Conservation (phyloP, 2,888 invertebrate species). For the Lydus trimaculatus region DNA sequence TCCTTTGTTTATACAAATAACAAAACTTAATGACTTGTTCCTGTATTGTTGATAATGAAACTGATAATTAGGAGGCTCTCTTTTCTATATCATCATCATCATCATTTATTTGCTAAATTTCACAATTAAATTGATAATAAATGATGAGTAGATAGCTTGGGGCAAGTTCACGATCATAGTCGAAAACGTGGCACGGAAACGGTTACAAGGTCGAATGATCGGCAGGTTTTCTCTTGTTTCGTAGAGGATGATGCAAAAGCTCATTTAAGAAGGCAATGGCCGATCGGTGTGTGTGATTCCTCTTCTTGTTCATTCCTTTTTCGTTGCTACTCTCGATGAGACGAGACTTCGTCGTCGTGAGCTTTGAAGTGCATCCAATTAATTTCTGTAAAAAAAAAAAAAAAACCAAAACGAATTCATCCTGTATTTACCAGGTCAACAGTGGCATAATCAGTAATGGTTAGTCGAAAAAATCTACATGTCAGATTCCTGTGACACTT, state of each 20-base stretch:
- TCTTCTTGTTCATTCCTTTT: background rate
- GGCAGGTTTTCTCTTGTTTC: background rate
- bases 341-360: constrained; percentile 2
- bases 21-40: no score
- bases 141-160: background rate
- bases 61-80: no score
- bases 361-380: constrained; percentile 5
- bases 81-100: no score
- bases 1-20: no score
- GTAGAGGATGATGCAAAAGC: background rate
- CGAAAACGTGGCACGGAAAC: background rate
- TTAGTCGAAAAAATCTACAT: background rate
- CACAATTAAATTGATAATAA: no score
- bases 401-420: background rate
- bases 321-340: background rate
- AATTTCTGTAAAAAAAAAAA: background rate
- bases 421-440: background rate
- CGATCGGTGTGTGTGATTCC: background rate
- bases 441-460: background rate
- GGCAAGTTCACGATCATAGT: constrained; percentile 1
- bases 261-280: background rate
- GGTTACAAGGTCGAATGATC: constrained; percentile 5
- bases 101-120: no score
- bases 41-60: no score
- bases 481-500: background rate